Base-by-base conservation (phyloP, 2,797 vertebrate species). In the Paedocypris micromegethes region DNA sequence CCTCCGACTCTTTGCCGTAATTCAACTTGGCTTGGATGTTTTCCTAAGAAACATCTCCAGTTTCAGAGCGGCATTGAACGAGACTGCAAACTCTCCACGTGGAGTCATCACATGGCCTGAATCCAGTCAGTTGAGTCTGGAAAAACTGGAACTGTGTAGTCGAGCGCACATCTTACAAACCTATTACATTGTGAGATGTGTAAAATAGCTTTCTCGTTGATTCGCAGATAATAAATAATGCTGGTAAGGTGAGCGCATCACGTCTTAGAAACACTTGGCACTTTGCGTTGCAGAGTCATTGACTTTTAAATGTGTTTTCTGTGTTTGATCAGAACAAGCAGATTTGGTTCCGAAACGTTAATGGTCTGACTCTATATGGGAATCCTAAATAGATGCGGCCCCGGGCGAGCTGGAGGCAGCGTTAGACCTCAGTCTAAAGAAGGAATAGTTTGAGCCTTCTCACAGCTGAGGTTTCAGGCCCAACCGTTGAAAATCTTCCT, bases 191-290 rank as follows among this genome's bases (percentile, higher is more conserved):
- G 53, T 46, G 64, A 64, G 53, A 57, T 42, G 3, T 23, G 46
- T 63, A 53, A 70, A 70, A 70, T 51, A 70, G 63, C 53, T 51
- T 51, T 38, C 5, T 39, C 63, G 52, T 70, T 58, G 54, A 64
- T 70, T 70, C 48, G 37, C 60, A 58, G 68, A 23, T 37, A 46
- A 51, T 70, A 70, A 70, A 70, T 70, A 64, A 53, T n/a, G 41
- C 44, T 70, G 53, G 44, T 57, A 70, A 64, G 53, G 5, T 6
- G 6, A 64, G 53, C 42, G 23, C 5, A 42, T 9, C 64, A 58
- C 39, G 58, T 70, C 37, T 64, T 70, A 45, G 51, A 64, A 41
- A 64, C 51, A 51, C 44, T 64, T 45, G 6, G 47, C 50, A 8
- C n/a, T 3, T 58, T 45, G 23, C 5, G 41, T 37, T 6, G 3